phyloP scores from a whole-genome alignment of 2,888 invertebrate genomes.

The Pecten maximus region DNA sequence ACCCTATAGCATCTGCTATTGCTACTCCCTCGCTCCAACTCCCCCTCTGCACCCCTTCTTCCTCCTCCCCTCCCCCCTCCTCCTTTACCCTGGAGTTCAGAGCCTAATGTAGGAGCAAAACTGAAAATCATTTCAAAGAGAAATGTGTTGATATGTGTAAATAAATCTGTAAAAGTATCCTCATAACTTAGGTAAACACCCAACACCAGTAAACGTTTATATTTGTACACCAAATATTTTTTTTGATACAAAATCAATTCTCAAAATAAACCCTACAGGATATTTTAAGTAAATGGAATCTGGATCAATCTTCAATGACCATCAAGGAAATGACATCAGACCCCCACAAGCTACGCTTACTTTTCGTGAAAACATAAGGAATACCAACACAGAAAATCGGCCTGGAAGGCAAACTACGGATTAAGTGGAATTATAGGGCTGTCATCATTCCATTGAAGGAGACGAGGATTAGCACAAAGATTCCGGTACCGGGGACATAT shows the following conservation, averaged over 20 bases:
- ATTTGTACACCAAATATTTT: too few relatives aligned
- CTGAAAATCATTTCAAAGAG: too few relatives aligned
- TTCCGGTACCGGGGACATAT: background rate
- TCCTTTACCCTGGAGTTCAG: too few relatives aligned
- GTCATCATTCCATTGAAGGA: background rate
- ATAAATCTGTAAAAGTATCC: too few relatives aligned
- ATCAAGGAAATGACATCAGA: background rate
- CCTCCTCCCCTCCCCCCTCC: too few relatives aligned
- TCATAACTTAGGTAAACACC: too few relatives aligned
- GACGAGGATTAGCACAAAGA: background rate
- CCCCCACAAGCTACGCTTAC: background rate
- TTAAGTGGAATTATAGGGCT: background rate
- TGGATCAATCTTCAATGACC: background rate
- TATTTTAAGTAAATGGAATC: background rate
- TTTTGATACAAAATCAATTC: background rate
- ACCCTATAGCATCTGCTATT: too few relatives aligned
- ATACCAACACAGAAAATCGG: background rate
- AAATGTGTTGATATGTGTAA: too few relatives aligned
- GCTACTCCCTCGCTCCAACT: too few relatives aligned
- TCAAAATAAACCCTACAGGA: background rate
- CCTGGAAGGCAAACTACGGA: background rate
- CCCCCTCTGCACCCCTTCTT: too few relatives aligned
- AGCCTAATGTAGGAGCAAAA: too few relatives aligned
- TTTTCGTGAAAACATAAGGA: background rate
- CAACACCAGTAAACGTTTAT: too few relatives aligned